Percentiles rank a stretch among this genome's conserved stretches.
Evolutionary conservation across 2,888 invertebrate genomes (phyloP).

Genomic region (Acanthopleura granulata): DNA sequence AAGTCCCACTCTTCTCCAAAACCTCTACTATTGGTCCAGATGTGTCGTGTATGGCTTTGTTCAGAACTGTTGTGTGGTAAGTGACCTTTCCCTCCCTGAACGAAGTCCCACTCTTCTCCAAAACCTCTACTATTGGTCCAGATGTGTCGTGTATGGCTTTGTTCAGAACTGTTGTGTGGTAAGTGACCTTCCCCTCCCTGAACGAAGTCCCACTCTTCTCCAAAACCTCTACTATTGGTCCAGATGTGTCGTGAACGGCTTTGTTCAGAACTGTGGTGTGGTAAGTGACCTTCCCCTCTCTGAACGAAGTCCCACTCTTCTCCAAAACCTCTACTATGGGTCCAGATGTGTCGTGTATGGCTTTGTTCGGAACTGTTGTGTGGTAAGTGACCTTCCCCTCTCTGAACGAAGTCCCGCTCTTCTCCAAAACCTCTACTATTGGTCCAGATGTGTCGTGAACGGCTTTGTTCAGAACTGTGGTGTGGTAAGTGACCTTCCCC

Average conservation of each 20-base stretch:
- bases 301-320: no score
- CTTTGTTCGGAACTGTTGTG: slow-evolving; percentile 28
- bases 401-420: no score
- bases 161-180: slow-evolving; percentile 66
- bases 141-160: slow-evolving; percentile 67
- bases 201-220: no score
- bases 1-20: slow-evolving; percentile 62
- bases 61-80: slow-evolving; percentile 63
- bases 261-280: no score
- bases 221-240: slow-evolving; percentile 65
- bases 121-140: slow-evolving; percentile 23
- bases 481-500: no score
- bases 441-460: no score
- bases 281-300: no score
- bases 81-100: slow-evolving; percentile 17
- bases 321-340: no score
- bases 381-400: slow-evolving; percentile 42
- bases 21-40: slow-evolving; percentile 67
- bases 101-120: no score
- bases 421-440: no score
- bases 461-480: no score
- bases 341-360: no score
- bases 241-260: slow-evolving; percentile 63
- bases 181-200: slow-evolving; percentile 17
- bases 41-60: slow-evolving; percentile 67